Percentiles rank a stretch among this genome's conserved stretches.
Conservation (phyloP, 2,888 invertebrate species). For the Seira sanloemensis region DNA sequence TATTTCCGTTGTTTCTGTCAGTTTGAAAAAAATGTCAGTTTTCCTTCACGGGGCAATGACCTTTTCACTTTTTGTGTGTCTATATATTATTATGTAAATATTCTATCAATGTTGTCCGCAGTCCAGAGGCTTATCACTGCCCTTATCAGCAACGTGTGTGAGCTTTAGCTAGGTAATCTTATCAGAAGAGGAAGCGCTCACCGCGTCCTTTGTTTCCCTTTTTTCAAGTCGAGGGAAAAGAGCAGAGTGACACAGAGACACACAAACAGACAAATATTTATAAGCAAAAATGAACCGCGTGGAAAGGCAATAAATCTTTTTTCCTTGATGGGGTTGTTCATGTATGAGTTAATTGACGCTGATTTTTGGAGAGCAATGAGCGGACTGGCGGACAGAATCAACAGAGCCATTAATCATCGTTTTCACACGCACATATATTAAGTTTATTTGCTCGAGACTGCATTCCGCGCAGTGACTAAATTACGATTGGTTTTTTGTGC, state of each 20-base stretch:
- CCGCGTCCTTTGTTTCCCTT: too few species aligned
- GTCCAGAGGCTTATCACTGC: too few species aligned
- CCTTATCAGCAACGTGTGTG: not conserved
- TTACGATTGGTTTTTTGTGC: too few species aligned
- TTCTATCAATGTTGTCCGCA: too few species aligned
- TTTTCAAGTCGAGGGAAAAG: too few species aligned
- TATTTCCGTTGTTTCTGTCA: too few species aligned
- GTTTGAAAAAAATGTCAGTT: too few species aligned
- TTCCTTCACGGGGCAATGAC: too few species aligned
- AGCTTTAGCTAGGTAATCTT: slow-evolving; percentile 9
- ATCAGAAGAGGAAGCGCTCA: slow-evolving; percentile 36
- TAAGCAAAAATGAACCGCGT: not conserved
- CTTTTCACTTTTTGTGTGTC: not conserved
- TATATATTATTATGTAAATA: too few species aligned
- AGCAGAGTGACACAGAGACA: too few species aligned
- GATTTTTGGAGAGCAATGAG: slow-evolving; percentile 39
- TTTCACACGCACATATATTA: not conserved
- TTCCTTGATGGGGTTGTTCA: not conserved
- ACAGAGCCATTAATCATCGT: not conserved
- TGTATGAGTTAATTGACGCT: slow-evolving; percentile 27
- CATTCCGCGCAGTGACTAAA: too few species aligned
- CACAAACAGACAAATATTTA: not conserved
- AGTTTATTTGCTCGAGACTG: too few species aligned
- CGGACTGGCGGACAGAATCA: slow-evolving; percentile 2
- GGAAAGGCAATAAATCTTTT: slow-evolving; percentile 34